Base-by-base conservation (phyloP, 2,888 invertebrate species). In the Heliothis peltigera region DNA sequence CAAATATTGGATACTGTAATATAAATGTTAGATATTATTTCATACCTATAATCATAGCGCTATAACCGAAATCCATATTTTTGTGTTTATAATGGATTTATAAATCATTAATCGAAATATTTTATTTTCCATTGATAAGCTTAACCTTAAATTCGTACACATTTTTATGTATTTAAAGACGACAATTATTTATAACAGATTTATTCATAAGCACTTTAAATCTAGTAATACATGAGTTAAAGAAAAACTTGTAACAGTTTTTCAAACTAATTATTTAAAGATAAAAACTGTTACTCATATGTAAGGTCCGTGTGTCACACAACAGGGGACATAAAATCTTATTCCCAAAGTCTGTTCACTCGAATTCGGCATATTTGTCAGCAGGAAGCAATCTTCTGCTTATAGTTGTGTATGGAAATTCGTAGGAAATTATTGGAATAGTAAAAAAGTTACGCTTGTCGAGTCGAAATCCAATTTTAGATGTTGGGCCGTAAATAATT, bases 351-450 rank as follows among this genome's bases (percentile, higher is more conserved):
- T 59, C 48, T 25, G 48, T 61, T 49, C 54, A 64, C 65, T 68
- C 70, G 70, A 64, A 75, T 75, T 76, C 56, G 17, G 12, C 49
- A 62, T 63, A 82, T 74, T 77, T 77, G 77, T 79, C 69, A 77
- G 56, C 54, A 64, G 63, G 65, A 78, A 79, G 65, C 77, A 73
- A 83, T 81, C 73, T 71, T 56, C 60, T 46, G 51, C 63, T 60
- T 22, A 65, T 68, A 77, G 69, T 73, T 72, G 52, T 72, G 52
- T 68, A 68, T 67, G 68, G 63, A 55, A 74, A 77, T 73, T 65
- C 21, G 44, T 43, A n/a, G 53, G 54, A 57, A 63, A 54, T 60
- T 57, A 77, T 62, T 21, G n/a, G 39, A 56, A 49, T 58, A 47
- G 62, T 65, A 35, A 71, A 46, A 54, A 69, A 59, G 48, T 60